phyloP scores from a whole-genome alignment of 2,113 vertebrate genomes.

The Sylvia atricapilla region DNA sequence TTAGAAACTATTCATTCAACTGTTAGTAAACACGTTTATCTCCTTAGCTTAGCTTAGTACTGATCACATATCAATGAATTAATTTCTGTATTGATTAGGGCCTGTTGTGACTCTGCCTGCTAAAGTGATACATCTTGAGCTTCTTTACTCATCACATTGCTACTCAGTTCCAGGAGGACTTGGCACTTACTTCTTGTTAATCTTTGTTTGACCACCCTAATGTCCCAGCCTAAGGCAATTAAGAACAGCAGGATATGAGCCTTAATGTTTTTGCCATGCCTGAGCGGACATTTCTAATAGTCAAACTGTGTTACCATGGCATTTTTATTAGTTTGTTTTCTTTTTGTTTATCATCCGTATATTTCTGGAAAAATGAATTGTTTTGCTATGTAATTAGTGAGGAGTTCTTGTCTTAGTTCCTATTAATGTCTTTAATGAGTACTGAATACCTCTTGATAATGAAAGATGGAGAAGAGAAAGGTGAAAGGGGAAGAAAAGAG shows the following conservation, averaged over 20 bases:
- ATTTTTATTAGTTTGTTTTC: not conserved
- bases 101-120: not conserved
- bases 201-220: not conserved
- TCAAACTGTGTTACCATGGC: not conserved
- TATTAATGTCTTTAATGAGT: not conserved
- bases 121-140: not conserved
- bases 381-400: not conserved
- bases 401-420: not conserved
- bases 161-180: not conserved
- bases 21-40: not conserved
- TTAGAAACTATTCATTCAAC: not conserved
- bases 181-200: not conserved
- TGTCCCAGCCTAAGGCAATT: not conserved
- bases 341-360: not conserved
- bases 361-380: not conserved
- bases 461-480: not conserved
- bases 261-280: not conserved
- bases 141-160: not conserved
- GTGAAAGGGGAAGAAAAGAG: not conserved
- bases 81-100: not conserved
- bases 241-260: not conserved
- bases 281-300: not conserved
- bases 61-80: not conserved
- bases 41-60: not conserved
- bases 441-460: not conserved